Evolutionary conservation across 2,113 vertebrate genomes (phyloP).

Genomic region (Sceloporus tristichus): DNA sequence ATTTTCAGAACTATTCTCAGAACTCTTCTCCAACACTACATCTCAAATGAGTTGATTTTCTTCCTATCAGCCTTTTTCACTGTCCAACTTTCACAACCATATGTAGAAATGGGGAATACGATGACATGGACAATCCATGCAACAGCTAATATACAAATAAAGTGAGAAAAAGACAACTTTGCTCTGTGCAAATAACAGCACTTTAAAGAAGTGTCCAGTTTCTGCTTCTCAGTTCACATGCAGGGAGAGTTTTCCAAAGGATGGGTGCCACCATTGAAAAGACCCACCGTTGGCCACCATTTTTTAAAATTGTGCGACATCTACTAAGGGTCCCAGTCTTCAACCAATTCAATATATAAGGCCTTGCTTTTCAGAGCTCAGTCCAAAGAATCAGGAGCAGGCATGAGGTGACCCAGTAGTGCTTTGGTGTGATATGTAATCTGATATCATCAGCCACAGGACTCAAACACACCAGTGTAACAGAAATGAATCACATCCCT

Average conservation of each 20-base stretch:
- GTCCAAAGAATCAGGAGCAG: neutral
- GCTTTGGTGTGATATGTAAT: neutral
- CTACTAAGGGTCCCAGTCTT: neutral
- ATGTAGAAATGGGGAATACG: too few relatives aligned
- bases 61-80: too few relatives aligned
- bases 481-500: neutral
- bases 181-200: neutral
- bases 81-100: too few relatives aligned
- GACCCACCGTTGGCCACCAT: neutral
- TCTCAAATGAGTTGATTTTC: too few relatives aligned
- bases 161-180: neutral
- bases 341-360: neutral
- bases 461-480: neutral
- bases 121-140: too few relatives aligned
- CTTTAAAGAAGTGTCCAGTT: too few relatives aligned
- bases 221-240: neutral
- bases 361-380: neutral
- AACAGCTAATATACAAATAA: neutral
- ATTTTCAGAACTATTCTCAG: too few relatives aligned
- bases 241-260: neutral
- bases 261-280: neutral
- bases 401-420: neutral
- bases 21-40: too few relatives aligned
- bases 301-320: neutral
- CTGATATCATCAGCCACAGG: neutral